Conservation (phyloP, 2,888 invertebrate genomes). For the Lochmaea crataegi region DNA sequence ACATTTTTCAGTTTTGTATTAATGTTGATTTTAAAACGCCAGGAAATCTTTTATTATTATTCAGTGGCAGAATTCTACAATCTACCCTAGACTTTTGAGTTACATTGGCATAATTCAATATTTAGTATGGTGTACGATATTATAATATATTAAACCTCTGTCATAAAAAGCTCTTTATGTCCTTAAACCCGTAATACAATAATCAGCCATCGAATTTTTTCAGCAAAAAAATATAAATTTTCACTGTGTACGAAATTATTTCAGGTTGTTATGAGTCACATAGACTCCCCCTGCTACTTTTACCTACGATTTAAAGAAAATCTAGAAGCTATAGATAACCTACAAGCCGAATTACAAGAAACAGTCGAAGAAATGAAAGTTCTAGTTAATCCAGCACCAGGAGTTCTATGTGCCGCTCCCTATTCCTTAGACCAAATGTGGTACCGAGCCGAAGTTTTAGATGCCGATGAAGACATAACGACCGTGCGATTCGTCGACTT, state of each 20-base stretch:
- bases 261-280: conserved; percentile 74
- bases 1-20: no score
- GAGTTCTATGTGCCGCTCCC: conserved; percentile 79
- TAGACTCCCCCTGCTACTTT: conserved; percentile 81
- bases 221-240: no score
- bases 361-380: conserved; percentile 67
- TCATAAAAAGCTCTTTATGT: no score
- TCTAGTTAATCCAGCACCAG: conserved; percentile 70
- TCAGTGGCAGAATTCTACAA: no score
- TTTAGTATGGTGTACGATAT: no score
- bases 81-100: no score
- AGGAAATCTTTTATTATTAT: no score
- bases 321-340: conserved; percentile 68
- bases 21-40: no score
- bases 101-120: no score
- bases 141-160: no score
- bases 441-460: conserved; percentile 89
- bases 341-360: conserved; percentile 75
- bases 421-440: conserved; percentile 87
- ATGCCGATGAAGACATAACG: conserved; percentile 79
- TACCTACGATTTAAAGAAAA: conserved; percentile 77
- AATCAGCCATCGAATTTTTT: no score
- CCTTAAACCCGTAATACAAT: no score
- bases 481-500: conserved; percentile 83
- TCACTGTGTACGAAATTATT: background rate